Base-by-base conservation (phyloP, 2,888 invertebrate species). In the Amblyjoppa proteus region DNA sequence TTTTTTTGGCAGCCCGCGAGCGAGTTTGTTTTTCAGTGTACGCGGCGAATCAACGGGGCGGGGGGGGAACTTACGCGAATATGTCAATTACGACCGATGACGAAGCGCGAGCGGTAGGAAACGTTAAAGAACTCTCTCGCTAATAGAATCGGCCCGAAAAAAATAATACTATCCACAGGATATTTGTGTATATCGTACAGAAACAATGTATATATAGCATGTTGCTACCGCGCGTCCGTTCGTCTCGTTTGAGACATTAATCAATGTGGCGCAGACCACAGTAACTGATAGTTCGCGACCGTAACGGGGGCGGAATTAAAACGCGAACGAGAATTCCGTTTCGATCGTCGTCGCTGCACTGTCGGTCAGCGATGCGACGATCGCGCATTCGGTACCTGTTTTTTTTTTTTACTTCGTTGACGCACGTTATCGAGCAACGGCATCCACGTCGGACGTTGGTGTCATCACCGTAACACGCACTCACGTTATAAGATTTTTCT, bases 261-360 rank as follows among this genome's bases (percentile, higher is more conserved):
- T 66, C 41, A 61, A 69, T 56, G 25, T 56, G 31, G n/a, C 34
- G 61, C 58, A 41, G 61, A 81, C 77, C 28, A 75, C 78, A 61
- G 69, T 75, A 79, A 83, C 85, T 74, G 70, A 83, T 79, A 79
- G 79, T 82, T 85, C 79, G 82, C 79, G 61, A 75, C 70, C 85
- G 58, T 79, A 58, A 56, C 70, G 75, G 66, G 84, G 45, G 56
- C 25, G 49, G 45, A 51, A 11, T 58, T 58, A 34, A 75, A 80
- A 75, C 73, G 69, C 53, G 68, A 61, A 61, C 31, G 69, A 71
- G 69, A 73, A 80, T 77, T 61, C 20, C 56, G 28, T 41, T 70
- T 70, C 41, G 81, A 83, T 84, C 74, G 74, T 87, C 80, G 79
- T 81, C 56, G 86, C 81, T 78, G 84, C 84, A 73, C 84, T 78